Conservation (phyloP, 23 tunicate species). For the Pegea sp. region DNA sequence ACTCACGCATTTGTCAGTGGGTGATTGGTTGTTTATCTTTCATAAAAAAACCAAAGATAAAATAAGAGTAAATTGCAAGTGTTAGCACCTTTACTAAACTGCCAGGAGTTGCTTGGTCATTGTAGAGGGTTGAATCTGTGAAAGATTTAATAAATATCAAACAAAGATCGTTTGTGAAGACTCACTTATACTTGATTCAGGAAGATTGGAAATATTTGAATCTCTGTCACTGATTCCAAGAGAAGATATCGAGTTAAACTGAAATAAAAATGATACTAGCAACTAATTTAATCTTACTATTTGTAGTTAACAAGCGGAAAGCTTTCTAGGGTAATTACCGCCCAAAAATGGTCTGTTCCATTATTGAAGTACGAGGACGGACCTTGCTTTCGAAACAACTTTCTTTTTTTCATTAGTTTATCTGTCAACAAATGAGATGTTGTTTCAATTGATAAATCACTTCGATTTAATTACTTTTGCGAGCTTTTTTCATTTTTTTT, state of each 20-base stretch:
- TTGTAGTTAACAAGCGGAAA: no score
- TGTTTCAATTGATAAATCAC: no score
- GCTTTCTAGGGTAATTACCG: no score
- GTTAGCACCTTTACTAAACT: slow-evolving; percentile 9
- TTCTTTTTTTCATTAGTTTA: slow-evolving; percentile 4
- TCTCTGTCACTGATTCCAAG: not conserved
- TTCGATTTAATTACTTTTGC: no score
- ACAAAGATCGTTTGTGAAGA: not conserved
- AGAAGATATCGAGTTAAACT: not conserved
- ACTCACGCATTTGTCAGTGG: not conserved
- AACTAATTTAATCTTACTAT: no score
- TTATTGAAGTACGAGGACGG: slow-evolving; percentile 36
- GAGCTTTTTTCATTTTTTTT: not conserved
- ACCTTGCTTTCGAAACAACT: slow-evolving; percentile 45
- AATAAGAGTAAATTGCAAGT: slow-evolving; percentile 3
- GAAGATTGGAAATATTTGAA: slow-evolving; percentile 1
- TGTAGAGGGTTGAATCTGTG: not conserved
- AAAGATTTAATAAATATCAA: not conserved
- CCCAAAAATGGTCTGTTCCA: slow-evolving; percentile 31
- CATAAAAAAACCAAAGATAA: no score
- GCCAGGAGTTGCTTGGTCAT: not conserved
- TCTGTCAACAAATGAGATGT: no score
- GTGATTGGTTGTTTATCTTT: not conserved
- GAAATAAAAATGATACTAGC: slow-evolving; percentile 1
- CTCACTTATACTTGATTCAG: not conserved